phyloP scores from a whole-genome alignment of 2,113 vertebrate genomes.

The Ptilonorhynchus violaceus region DNA sequence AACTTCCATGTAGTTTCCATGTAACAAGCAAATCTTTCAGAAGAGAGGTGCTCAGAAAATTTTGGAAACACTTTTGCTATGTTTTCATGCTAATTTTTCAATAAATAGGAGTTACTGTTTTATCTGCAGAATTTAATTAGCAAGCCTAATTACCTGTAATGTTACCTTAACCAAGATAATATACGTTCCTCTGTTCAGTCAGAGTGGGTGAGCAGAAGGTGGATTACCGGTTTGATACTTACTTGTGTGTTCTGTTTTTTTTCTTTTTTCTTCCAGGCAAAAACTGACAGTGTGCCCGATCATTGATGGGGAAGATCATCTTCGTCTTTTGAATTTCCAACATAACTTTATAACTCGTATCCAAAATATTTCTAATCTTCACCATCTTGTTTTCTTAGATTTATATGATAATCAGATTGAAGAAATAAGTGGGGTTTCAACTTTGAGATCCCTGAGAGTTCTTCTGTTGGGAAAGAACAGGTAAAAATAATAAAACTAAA shows the following conservation, averaged over 20 bases:
- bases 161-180: neutral
- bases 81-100: neutral
- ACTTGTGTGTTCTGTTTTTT: neutral
- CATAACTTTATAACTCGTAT: conserved; percentile 90
- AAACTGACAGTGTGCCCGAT: conserved; percentile 84
- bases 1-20: neutral
- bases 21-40: neutral
- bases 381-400: conserved; percentile 89
- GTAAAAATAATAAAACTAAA: conserved; percentile 58
- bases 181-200: neutral
- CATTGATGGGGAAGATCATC: conserved; percentile 80
- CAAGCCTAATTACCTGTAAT: neutral
- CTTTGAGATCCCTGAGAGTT: conserved; percentile 82
- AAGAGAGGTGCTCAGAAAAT: neutral
- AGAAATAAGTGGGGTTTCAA: conserved; percentile 88
- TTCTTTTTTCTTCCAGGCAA: conserved; percentile 71
- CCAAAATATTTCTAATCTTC: conserved; percentile 85
- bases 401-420: conserved; percentile 89
- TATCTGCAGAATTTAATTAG: neutral
- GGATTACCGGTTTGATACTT: neutral
- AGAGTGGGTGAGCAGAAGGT: neutral
- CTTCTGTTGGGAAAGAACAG: conserved; percentile 94
- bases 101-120: neutral
- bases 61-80: neutral
- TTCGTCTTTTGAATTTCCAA: conserved; percentile 90